A percentile compares a stretch with the other conserved stretches of the same genome.
These are phyloP conservation scores for Philypnodon macrostomus DNA, from an alignment of 2,797 vertebrate species.

Conservation along the genomic window DNA sequence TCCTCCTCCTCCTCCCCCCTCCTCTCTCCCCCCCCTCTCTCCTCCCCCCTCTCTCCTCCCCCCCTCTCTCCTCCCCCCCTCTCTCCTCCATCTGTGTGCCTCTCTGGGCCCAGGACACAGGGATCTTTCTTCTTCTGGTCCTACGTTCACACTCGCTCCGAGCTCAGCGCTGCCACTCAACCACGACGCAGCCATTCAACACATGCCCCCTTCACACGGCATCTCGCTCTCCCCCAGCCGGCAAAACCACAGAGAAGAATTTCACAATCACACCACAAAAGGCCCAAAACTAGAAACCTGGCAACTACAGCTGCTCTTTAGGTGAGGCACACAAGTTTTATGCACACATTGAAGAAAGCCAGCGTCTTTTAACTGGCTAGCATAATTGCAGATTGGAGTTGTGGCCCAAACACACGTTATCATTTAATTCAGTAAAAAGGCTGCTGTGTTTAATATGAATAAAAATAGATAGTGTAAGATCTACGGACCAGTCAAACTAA, in stretches of 20 bases:
- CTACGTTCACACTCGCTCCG: constrained; percentile 65
- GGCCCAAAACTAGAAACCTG: constrained; percentile 57
- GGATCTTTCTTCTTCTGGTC: constrained; percentile 74
- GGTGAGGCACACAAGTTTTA: constrained; percentile 40
- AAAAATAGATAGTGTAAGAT: neutral
- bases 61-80: too few relatives aligned
- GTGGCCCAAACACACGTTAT: constrained; percentile 17
- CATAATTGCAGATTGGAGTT: constrained; percentile 39
- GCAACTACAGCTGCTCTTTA: constrained; percentile 57
- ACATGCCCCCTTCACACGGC: constrained; percentile 46
- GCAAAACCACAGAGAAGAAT: constrained; percentile 65
- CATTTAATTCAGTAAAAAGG: constrained; percentile 18
- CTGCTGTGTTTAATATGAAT: constrained; percentile 12
- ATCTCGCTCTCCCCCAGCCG: constrained; percentile 39
- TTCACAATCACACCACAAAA: constrained; percentile 65
- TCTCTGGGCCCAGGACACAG: constrained; percentile 60
- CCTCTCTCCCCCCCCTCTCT: too few relatives aligned
- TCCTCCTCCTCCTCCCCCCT: too few relatives aligned
- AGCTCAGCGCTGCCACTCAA: constrained; percentile 64
- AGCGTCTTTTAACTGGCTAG: constrained; percentile 37
- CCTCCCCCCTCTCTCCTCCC: too few relatives aligned
- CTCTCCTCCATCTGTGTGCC: constrained; percentile 2
- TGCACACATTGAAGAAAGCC: constrained; percentile 26
- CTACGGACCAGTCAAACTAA: neutral
- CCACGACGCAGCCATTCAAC: constrained; percentile 59